Conservation (phyloP, 2,888 invertebrate species). For the Octodonta nipae region DNA sequence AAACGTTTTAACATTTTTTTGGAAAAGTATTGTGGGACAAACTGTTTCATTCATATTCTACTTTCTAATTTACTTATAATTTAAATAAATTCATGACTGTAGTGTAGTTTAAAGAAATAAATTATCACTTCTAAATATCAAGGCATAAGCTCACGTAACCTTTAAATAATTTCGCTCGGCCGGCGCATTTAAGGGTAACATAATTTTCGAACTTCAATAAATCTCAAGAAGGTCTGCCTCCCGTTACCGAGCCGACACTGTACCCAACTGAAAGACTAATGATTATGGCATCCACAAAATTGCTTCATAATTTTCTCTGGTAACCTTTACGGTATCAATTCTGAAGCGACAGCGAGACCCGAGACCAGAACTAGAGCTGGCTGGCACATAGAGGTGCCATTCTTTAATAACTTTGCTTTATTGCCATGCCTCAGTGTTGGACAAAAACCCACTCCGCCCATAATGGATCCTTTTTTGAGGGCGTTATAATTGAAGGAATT, state of each 20-base stretch:
- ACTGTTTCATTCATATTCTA: too few species aligned
- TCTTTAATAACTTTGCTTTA: constrained; percentile 28
- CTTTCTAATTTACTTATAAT: too few species aligned
- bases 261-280: constrained; percentile 30
- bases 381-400: constrained; percentile 27
- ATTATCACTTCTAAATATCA: too few species aligned
- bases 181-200: too few species aligned
- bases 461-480: constrained; percentile 16
- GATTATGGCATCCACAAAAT: constrained; percentile 34
- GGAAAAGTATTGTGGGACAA: too few species aligned
- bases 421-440: constrained; percentile 9
- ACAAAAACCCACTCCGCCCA: constrained; percentile 3
- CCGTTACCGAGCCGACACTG: constrained; percentile 11
- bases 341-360: constrained; percentile 24
- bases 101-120: too few species aligned
- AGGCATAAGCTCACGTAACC: too few species aligned
- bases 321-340: constrained; percentile 37
- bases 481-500: constrained; percentile 19
- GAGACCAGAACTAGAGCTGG: constrained; percentile 10
- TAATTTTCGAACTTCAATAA: too few species aligned
- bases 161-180: too few species aligned
- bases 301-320: constrained; percentile 37
- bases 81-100: too few species aligned
- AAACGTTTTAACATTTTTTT: too few species aligned
- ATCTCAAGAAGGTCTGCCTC: too few species aligned